Evolutionary conservation across 2,113 vertebrate genomes (phyloP).

Genomic region (Capreolus pygargus): DNA sequence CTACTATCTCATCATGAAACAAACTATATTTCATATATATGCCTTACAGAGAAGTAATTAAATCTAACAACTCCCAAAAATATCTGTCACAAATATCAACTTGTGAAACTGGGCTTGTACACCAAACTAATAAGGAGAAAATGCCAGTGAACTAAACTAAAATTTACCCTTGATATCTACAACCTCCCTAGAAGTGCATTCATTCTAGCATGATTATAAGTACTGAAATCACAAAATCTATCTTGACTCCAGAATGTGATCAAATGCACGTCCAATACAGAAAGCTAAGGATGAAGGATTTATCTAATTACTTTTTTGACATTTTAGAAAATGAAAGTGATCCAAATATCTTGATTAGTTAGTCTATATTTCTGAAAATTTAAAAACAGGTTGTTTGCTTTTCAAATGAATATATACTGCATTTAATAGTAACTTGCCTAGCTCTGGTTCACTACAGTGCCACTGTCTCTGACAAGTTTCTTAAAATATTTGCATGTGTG

Average conservation of each 20-base stretch:
- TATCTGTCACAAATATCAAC: background rate
- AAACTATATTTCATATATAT: background rate
- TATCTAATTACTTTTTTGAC: background rate
- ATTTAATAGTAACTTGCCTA: background rate
- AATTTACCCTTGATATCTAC: background rate
- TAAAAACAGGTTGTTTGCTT: background rate
- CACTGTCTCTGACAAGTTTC: background rate
- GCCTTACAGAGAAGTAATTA: background rate
- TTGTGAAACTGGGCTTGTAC: background rate
- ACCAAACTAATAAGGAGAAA: background rate
- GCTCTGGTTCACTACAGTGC: background rate
- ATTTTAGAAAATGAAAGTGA: background rate
- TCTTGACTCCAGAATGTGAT: background rate
- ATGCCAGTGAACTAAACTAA: background rate
- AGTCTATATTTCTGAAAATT: slow-evolving; percentile 9
- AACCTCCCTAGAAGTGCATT: background rate
- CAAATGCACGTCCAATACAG: background rate
- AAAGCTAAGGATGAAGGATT: background rate
- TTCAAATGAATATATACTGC: background rate
- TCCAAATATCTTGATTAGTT: background rate
- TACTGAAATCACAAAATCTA: background rate
- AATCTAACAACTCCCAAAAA: background rate
- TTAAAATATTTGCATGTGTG: background rate
- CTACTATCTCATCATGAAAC: background rate
- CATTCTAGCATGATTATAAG: background rate